These are phyloP conservation scores for Vulpes lagopus DNA, from an alignment of 2,113 vertebrate genomes.

Conservation along the genomic window DNA sequence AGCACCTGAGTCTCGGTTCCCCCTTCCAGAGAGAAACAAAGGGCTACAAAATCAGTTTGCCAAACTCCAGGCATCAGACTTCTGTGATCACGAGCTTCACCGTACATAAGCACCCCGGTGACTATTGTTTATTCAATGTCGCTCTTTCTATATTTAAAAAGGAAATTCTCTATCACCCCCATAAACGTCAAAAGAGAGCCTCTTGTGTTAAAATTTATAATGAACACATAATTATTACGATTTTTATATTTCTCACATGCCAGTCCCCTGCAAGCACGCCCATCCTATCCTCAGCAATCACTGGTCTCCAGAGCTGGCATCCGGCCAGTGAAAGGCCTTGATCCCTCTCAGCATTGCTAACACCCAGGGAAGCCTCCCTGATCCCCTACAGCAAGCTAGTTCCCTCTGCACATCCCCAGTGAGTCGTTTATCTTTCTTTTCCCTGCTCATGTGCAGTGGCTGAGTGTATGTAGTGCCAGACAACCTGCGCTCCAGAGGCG, in stretches of 20 bases:
- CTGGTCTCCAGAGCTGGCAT: background rate
- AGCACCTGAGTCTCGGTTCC: background rate
- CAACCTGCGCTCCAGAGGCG: rapidly evolving
- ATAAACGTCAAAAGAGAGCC: background rate
- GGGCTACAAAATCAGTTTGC: background rate
- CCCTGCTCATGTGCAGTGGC: background rate
- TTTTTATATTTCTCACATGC: background rate
- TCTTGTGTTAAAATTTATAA: background rate
- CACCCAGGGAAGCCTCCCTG: background rate
- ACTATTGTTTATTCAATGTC: background rate
- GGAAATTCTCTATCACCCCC: background rate
- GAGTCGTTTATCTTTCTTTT: no score
- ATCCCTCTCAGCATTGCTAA: background rate
- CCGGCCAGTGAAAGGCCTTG: rapidly evolving
- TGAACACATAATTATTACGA: background rate
- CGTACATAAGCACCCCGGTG: rapidly evolving
- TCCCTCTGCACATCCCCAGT: rapidly evolving
- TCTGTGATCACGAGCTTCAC: background rate
- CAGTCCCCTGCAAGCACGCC: background rate
- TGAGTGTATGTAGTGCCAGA: rapidly evolving
- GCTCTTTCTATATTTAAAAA: constrained; percentile 39
- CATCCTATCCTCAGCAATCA: background rate
- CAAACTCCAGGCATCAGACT: background rate
- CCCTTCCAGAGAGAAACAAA: background rate
- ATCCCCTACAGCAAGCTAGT: rapidly evolving